Evolutionary conservation across 1,140 invertebrate species (phyloP), one percentile per base, ranked within the genome.

Genomic region (Batillaria attramentaria): DNA sequence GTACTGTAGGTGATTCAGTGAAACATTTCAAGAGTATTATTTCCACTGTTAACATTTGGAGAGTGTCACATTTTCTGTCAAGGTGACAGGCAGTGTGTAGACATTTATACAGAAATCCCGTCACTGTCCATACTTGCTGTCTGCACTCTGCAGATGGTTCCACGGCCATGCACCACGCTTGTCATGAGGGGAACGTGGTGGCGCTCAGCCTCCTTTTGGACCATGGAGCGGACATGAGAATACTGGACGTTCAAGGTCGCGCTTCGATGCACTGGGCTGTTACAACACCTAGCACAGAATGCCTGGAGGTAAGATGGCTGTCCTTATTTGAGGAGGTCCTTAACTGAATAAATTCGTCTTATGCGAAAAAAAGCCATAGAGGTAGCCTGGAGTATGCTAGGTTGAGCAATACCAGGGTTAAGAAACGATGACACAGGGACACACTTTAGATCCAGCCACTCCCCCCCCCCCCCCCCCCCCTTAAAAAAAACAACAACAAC

Each of bases 241-340:
- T 88, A 39, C 84, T 85, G 57, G 91, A 91, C 81, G 83, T 80
- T 18, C 85, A 87, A 24, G 86, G 87, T 13, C 80, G 91, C 68
- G 85, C 89, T 24, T 85, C 90, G 4, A 85, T 91, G 39, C 91
- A 91, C 81, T 91, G 91, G 91, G 87, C 90, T 66, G 88, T 90
- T 33, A 87, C 87, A 18, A 87, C 84, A 31, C 84, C 81, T 50
- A 84, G 74, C 42, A 81, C 83, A 35, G 85, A 90, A 42, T 91
- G 90, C 83, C 80, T 91, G 37, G 81, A 89, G 86, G 87, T 91
- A 80, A 68, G 78, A 57, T 13, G 24, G 46, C 24, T 13, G 46
- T 50, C n/a, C n/a, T n/a, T n/a, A n/a, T n/a, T n/a, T n/a, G n/a
- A n/a, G n/a, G n/a, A n/a, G n/a, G n/a, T n/a, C n/a, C n/a, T n/a